Evolutionary conservation across 2,797 vertebrate genomes (phyloP).

Genomic region (Kryptopterus vitreolus): DNA sequence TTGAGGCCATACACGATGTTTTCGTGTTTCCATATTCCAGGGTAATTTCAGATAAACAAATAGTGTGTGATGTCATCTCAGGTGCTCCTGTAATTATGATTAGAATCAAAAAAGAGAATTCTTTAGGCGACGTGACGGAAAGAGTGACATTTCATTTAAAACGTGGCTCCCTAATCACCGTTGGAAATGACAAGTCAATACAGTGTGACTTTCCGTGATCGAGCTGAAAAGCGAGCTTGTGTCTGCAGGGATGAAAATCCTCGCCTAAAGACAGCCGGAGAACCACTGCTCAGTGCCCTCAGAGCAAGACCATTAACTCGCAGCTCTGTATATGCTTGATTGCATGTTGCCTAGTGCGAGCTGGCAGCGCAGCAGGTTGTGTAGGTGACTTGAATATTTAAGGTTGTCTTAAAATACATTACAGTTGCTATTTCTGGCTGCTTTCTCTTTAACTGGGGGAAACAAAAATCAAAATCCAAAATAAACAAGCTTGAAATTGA

Average conservation of each 20-base stretch:
- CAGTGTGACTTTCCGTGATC: neutral
- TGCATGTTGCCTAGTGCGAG: neutral
- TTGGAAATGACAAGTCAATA: neutral
- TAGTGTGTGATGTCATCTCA: neutral
- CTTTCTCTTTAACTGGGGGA: too few relatives aligned
- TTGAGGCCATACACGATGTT: neutral
- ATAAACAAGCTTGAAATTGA: neutral
- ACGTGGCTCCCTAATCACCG: neutral
- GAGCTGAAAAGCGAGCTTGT: neutral
- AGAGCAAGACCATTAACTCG: neutral
- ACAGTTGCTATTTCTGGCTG: neutral
- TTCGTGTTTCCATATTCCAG: neutral
- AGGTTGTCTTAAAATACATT: neutral
- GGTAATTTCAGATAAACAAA: neutral
- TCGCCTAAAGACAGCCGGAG: neutral
- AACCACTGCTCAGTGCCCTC: neutral
- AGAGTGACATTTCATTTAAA: neutral
- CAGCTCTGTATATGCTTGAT: constrained; percentile 10
- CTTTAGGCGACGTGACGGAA: neutral
- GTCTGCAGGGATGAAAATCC: constrained; percentile 6
- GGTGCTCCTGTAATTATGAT: neutral
- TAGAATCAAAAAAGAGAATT: neutral
- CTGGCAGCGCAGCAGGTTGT: neutral
- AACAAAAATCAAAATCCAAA: neutral
- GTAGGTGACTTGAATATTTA: constrained; percentile 22